Percentiles rank a stretch among this genome's conserved stretches.
These are phyloP conservation scores for Drosophila arizonae DNA, from an alignment of 1,140 invertebrate species.

Conservation along the genomic window DNA sequence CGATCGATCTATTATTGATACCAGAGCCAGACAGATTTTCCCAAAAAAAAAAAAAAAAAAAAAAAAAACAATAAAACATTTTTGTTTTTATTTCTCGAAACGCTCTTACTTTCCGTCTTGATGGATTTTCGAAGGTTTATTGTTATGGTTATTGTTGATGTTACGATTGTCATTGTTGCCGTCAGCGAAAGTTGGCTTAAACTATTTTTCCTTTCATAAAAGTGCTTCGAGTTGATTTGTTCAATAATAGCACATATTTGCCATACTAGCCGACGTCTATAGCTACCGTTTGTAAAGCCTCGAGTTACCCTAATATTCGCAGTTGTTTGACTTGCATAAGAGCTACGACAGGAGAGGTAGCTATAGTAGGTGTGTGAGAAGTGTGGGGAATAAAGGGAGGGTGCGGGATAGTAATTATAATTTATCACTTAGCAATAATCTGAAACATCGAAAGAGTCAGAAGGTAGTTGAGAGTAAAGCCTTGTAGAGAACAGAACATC, in stretches of 20 bases:
- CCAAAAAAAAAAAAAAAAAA: neutral
- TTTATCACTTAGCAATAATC: no score
- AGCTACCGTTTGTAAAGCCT: constrained; percentile 21
- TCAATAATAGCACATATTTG: constrained; percentile 71
- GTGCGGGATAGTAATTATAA: no score
- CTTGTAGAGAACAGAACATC: no score
- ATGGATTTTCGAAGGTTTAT: constrained; percentile 29
- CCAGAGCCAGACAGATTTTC: constrained; percentile 40
- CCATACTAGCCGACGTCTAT: constrained; percentile 28
- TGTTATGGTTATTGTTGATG: constrained; percentile 42
- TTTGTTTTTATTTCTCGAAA: constrained; percentile 55
- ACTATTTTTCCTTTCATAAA: constrained; percentile 68
- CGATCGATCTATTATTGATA: constrained; percentile 13
- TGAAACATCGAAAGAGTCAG: no score
- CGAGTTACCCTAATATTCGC: neutral
- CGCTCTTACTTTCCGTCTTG: constrained; percentile 66
- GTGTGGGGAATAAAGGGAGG: no score
- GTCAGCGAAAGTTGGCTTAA: constrained; percentile 62
- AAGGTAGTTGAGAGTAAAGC: no score
- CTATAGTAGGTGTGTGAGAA: neutral
- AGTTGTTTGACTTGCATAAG: constrained; percentile 2
- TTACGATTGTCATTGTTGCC: constrained; percentile 47
- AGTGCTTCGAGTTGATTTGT: constrained; percentile 63
- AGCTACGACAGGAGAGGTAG: neutral
- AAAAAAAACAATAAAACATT: neutral